Base-by-base conservation (phyloP, 2,888 invertebrate genomes). In the Limnephilus rhombicus region DNA sequence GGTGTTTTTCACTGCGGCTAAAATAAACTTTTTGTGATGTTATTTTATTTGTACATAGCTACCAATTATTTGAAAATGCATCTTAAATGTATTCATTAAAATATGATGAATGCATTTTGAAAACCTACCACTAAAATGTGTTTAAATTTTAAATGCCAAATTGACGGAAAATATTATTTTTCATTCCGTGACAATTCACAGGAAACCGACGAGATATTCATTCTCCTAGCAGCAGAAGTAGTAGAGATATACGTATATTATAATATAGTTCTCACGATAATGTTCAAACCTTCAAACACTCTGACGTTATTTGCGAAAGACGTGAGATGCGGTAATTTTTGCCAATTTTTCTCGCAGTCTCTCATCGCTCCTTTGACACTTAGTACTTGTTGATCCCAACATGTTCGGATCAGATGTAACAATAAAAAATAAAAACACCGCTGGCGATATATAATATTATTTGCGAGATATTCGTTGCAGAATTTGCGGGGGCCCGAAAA, bases 401-500 rank as follows among this genome's bases (percentile, higher is more conserved):
- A 68, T n/a, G 68, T 68, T 68, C 68, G 9, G 68, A 68, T 68
- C 68, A 68, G 68, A 68, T 68, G 68, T 68, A 68, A 68, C 68
- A 68, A 68, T 68, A 68, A 68, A 68, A 68, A 68, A 68, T 68
- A 68, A n/a, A 68, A 68, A 68, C 68, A 68, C 68, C 24, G 68
- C 68, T n/a, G 24, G 24, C 24, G 68, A n/a, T n/a, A 68, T 45
- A 5, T 68, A 68, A 85, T 85, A 85, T 85, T 37, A 85, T 34
- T 37, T 85, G 85, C 24, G 34, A 37, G 34, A 34, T 41, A 9
- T 41, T 34, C 41, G 24, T 68, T 45, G 53, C 12, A 45, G 87
- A 87, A 87, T 87, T 45, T 45, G 87, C 87, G 87, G 29, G 87
- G 87, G 86, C 86, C 41, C n/a, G 9, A 24, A 24, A 34, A 24